Percentiles rank a stretch among this genome's conserved stretches.
phyloP scores from a whole-genome alignment of 2,797 vertebrate genomes.

The Carapus acus region DNA sequence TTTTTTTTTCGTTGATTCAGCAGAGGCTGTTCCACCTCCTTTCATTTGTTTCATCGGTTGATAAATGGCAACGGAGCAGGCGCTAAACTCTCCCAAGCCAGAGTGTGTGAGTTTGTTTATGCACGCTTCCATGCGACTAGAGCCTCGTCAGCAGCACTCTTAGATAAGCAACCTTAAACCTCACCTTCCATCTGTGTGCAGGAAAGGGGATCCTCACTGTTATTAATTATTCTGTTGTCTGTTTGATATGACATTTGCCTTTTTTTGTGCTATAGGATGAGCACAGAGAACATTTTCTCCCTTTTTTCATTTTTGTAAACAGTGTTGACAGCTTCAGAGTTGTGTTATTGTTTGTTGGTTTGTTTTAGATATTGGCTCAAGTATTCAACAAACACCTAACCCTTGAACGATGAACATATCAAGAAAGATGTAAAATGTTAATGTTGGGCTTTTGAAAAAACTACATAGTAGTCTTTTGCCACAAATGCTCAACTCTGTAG shows the following conservation, averaged over 20 bases:
- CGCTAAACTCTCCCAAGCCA: constrained; percentile 11
- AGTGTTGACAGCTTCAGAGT: constrained; percentile 69
- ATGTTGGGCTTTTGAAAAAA: too few species aligned
- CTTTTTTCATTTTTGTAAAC: constrained; percentile 50
- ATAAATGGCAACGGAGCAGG: constrained; percentile 12
- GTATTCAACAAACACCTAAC: constrained; percentile 48
- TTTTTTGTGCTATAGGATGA: constrained; percentile 44
- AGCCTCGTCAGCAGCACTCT: constrained; percentile 24
- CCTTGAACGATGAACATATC: constrained; percentile 43
- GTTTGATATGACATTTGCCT: constrained; percentile 37
- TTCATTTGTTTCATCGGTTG: constrained; percentile 21
- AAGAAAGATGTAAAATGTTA: constrained; percentile 27
- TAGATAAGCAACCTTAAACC: constrained; percentile 59
- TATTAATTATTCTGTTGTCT: constrained; percentile 35
- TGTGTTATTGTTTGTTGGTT: too few species aligned
- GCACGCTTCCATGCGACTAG: constrained; percentile 23
- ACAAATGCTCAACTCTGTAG: too few species aligned
- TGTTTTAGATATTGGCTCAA: constrained; percentile 25
- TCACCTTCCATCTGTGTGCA: constrained; percentile 38
- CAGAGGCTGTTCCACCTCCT: constrained; percentile 28
- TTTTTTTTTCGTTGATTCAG: constrained; percentile 37
- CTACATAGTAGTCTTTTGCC: too few species aligned
- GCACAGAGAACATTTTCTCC: constrained; percentile 29
- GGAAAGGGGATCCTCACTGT: constrained; percentile 32
- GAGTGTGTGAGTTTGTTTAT: constrained; percentile 35